Percentiles rank a stretch among this genome's conserved stretches.
Conservation (phyloP, 1,140 invertebrate species). For the Bombus consobrinus region DNA sequence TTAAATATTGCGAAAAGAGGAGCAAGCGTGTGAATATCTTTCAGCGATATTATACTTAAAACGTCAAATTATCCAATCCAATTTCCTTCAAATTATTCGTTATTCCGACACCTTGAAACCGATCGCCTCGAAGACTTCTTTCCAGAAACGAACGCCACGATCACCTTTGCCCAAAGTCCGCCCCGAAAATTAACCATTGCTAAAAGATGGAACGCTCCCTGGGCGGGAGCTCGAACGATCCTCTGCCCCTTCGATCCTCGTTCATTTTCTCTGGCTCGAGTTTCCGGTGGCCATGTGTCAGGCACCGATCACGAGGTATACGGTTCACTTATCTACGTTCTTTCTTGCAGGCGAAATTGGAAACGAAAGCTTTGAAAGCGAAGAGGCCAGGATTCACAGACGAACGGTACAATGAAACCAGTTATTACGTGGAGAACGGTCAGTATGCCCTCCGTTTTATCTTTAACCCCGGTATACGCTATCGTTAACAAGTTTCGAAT, state of each 20-base stretch:
- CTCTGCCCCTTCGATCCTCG: constrained; percentile 4
- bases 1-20: neutral
- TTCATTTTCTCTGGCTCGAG: constrained; percentile 17
- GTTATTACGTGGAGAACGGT: constrained; percentile 99
- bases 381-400: constrained; percentile 96
- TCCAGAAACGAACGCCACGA: neutral
- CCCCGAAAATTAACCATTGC: too few species aligned
- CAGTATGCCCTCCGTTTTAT: constrained; percentile 77
- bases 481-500: neutral
- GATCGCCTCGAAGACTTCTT: neutral
- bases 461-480: constrained; percentile 25
- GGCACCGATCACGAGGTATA: constrained; percentile 15
- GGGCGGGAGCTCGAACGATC: neutral
- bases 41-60: neutral
- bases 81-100: neutral
- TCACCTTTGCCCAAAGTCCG: neutral
- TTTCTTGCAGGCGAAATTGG: constrained; percentile 94
- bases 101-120: neutral
- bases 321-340: constrained; percentile 61
- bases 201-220: neutral
- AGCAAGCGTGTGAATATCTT: neutral
- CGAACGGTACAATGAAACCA: constrained; percentile 96
- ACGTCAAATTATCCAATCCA: neutral
- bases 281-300: neutral
- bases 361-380: constrained; percentile 96